A percentile compares a stretch with the other conserved stretches of the same genome.
Evolutionary conservation across 2,888 invertebrate species (phyloP).

Genomic region (Mythimna loreyi): DNA sequence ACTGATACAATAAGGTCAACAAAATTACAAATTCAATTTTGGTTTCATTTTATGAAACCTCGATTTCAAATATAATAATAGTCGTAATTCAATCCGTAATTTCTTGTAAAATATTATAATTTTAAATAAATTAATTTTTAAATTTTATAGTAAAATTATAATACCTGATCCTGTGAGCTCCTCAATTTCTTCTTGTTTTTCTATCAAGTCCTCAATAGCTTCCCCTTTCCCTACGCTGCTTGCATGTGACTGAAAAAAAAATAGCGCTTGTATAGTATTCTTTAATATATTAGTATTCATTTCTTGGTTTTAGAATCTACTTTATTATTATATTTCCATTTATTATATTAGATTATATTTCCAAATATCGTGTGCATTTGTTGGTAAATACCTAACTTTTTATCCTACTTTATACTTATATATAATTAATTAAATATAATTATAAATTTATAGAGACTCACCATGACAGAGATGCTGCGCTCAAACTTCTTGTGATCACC

Average conservation of each 20-base stretch:
- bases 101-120: neutral
- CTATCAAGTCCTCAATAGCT: slow-evolving; percentile 25
- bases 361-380: neutral
- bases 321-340: neutral
- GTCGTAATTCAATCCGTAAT: neutral
- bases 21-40: too few relatives aligned
- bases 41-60: too few relatives aligned
- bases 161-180: slow-evolving; percentile 92
- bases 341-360: neutral
- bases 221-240: slow-evolving; percentile 69
- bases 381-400: neutral
- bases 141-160: neutral
- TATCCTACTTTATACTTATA: too few relatives aligned
- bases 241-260: slow-evolving; percentile 76
- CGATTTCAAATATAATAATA: neutral
- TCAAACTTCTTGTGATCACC: slow-evolving; percentile 62
- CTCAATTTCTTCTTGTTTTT: slow-evolving; percentile 90
- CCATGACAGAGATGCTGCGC: slow-evolving; percentile 73
- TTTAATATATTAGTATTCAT: too few relatives aligned
- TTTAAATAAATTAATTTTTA: neutral
- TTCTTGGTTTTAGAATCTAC: neutral
- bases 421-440: too few relatives aligned
- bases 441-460: too few relatives aligned
- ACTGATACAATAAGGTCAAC: too few relatives aligned
- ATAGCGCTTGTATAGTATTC: neutral